Evolutionary conservation across 2,797 vertebrate species (phyloP).

Genomic region (Cuniculus paca): DNA sequence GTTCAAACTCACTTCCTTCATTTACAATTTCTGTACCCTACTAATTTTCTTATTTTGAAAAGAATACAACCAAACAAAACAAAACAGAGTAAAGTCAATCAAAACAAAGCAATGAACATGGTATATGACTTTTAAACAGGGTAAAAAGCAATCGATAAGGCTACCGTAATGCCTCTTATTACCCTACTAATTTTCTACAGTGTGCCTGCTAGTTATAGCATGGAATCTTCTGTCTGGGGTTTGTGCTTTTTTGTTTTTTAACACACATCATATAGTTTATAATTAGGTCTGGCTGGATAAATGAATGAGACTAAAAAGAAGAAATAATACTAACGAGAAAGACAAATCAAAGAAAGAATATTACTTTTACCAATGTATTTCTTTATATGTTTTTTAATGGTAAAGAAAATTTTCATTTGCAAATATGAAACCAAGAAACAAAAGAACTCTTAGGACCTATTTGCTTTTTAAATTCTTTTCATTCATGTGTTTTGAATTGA

Average conservation of each 20-base stretch:
- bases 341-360: not conserved
- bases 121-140: too few species aligned
- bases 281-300: not conserved
- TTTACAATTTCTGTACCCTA: not conserved
- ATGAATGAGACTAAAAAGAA: not conserved
- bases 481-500: slow-evolving; percentile 60
- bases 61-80: too few species aligned
- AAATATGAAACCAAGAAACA: slow-evolving; percentile 38
- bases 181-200: not conserved
- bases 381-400: not conserved
- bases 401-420: not conserved
- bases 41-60: slow-evolving; percentile 45
- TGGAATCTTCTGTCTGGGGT: not conserved
- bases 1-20: not conserved
- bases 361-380: not conserved
- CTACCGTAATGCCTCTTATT: too few species aligned
- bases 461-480: not conserved
- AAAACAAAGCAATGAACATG: too few species aligned
- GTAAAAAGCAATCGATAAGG: too few species aligned
- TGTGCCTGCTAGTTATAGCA: not conserved
- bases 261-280: not conserved
- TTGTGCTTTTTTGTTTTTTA: not conserved
- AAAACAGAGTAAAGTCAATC: too few species aligned
- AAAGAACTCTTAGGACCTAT: not conserved
- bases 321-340: not conserved